A percentile compares a stretch with the other conserved stretches of the same genome.
Conservation (phyloP, 2,888 invertebrate genomes). For the Elysia crispata region DNA sequence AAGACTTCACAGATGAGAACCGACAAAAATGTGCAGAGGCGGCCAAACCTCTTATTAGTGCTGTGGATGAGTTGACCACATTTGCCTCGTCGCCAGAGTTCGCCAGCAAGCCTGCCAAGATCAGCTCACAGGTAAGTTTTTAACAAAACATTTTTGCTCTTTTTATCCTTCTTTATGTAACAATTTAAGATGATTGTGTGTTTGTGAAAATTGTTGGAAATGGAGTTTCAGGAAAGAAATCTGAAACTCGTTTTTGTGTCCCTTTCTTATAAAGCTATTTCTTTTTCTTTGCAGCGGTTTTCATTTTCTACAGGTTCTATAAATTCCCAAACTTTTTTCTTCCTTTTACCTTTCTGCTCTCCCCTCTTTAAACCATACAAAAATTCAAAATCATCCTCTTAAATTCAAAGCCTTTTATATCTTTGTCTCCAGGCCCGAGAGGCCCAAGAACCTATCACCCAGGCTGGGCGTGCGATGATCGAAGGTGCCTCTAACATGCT, state of each 20-base stretch:
- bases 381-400: too few species aligned
- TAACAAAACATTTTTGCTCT: background rate
- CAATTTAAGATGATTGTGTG: too few species aligned
- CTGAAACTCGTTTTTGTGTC: too few species aligned
- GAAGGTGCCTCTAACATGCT: slow-evolving; percentile 95
- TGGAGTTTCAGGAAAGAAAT: background rate
- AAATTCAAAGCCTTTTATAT: background rate
- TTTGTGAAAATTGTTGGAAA: background rate
- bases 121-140: slow-evolving; percentile 83
- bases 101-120: slow-evolving; percentile 92
- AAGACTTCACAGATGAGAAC: slow-evolving; percentile 86
- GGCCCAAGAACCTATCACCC: slow-evolving; percentile 91
- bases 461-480: slow-evolving; percentile 87
- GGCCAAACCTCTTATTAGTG: slow-evolving; percentile 90
- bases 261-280: background rate
- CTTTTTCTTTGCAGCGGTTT: background rate
- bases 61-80: slow-evolving; percentile 93
- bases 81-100: slow-evolving; percentile 97
- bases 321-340: too few species aligned
- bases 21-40: slow-evolving; percentile 80
- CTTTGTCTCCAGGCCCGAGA: slow-evolving; percentile 81
- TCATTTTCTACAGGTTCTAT: too few species aligned
- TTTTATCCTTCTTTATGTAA: too few species aligned
- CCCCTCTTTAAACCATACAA: too few species aligned
- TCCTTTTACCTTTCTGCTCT: too few species aligned